These are phyloP conservation scores for Nesometra sesokonis DNA, from an alignment of 35 echinoderm and acorn worm species.

Conservation along the genomic window DNA sequence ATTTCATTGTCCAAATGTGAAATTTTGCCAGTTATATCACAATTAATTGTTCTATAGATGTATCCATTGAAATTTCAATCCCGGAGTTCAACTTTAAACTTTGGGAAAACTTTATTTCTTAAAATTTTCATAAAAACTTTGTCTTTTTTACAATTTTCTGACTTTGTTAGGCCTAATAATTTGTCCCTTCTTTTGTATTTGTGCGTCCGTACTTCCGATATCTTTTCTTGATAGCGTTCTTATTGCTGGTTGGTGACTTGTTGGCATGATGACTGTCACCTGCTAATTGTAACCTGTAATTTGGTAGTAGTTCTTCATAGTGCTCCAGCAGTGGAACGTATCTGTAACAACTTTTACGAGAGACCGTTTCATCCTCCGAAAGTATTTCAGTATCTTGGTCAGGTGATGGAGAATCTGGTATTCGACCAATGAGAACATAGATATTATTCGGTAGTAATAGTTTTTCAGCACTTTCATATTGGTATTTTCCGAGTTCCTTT, in stretches of 20 bases:
- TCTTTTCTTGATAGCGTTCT: background rate
- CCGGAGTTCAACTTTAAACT: too few species aligned
- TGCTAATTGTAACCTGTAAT: background rate
- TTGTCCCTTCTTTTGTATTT: background rate
- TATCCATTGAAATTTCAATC: too few species aligned
- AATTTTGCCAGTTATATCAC: too few species aligned
- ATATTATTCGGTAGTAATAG: slow-evolving; percentile 1
- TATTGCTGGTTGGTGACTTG: background rate
- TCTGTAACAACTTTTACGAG: background rate
- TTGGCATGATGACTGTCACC: background rate
- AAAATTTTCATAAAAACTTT: too few species aligned
- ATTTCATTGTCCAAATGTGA: too few species aligned
- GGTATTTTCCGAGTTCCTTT: slow-evolving; percentile 20
- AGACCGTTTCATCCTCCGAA: background rate
- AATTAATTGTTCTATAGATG: too few species aligned
- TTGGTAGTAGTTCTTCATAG: slow-evolving; percentile 3
- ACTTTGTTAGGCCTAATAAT: too few species aligned
- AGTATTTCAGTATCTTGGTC: background rate
- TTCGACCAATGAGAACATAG: slow-evolving; percentile 20
- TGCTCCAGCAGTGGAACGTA: background rate
- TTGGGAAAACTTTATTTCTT: too few species aligned
- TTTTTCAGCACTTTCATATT: slow-evolving; percentile 24
- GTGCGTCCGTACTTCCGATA: background rate
- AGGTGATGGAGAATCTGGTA: background rate
- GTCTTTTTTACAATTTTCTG: too few species aligned